phyloP scores from a whole-genome alignment of 2,113 vertebrate species.

The Carassius gibelio region DNA sequence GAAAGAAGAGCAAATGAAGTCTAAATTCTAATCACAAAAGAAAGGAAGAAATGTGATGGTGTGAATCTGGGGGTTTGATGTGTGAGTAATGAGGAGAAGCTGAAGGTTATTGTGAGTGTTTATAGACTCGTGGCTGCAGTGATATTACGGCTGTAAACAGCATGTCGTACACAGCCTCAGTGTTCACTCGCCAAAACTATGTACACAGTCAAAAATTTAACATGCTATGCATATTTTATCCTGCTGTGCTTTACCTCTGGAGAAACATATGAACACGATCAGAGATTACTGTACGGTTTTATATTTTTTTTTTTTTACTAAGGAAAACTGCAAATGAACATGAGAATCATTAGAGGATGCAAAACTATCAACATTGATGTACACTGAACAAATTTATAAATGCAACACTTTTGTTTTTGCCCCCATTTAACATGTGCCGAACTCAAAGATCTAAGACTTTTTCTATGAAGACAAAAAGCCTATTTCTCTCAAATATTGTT shows the following conservation, averaged over 20 bases:
- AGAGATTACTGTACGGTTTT: slow-evolving; percentile 46
- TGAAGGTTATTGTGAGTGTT: slow-evolving; percentile 29
- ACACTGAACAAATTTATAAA: too few relatives aligned
- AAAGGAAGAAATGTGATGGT: neutral
- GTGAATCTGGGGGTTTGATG: slow-evolving; percentile 9
- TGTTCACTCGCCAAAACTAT: slow-evolving; percentile 47
- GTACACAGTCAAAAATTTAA: slow-evolving; percentile 52
- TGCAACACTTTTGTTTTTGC: too few relatives aligned
- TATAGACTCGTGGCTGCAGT: slow-evolving; percentile 24
- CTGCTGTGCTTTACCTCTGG: slow-evolving; percentile 51
- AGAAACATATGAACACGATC: slow-evolving; percentile 48
- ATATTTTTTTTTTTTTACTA: neutral
- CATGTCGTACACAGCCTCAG: slow-evolving; percentile 29
- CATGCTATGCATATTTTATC: slow-evolving; percentile 61
- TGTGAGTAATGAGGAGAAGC: slow-evolving; percentile 20
- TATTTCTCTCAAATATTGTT: too few relatives aligned
- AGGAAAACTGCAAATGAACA: neutral
- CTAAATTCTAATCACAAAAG: neutral
- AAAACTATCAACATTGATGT: neutral
- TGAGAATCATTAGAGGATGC: neutral
- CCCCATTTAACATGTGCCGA: too few relatives aligned
- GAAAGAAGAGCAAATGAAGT: slow-evolving; percentile 11
- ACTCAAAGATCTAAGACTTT: too few relatives aligned
- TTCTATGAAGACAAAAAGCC: too few relatives aligned
- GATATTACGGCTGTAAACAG: slow-evolving; percentile 37